These are phyloP conservation scores for Caranx melampygus DNA, from an alignment of 2,113 vertebrate genomes.

Conservation along the genomic window DNA sequence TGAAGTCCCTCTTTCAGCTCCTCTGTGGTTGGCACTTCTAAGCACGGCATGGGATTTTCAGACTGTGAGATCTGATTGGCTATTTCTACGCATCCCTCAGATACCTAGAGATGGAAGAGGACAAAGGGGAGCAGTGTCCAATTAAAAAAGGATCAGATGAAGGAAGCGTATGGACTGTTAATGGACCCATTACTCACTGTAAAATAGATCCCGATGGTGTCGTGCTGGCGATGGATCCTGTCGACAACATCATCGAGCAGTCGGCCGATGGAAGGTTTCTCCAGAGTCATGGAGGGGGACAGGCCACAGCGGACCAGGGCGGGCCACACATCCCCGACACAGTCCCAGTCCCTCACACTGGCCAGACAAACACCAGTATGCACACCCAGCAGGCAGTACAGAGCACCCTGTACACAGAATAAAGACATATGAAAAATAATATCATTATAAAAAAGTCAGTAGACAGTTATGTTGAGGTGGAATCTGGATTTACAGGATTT, in stretches of 20 bases:
- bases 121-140: conserved; percentile 1
- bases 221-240: conserved; percentile 94
- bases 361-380: conserved; percentile 89
- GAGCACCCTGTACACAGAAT: conserved; percentile 86
- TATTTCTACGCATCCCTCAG: conserved; percentile 84
- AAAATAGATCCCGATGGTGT: conserved; percentile 95
- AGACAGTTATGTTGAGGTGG: background rate
- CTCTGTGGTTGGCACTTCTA: conserved; percentile 77
- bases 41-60: conserved; percentile 67
- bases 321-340: conserved; percentile 93
- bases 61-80: conserved; percentile 85
- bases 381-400: conserved; percentile 95
- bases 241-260: conserved; percentile 95
- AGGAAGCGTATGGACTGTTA: background rate
- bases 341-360: conserved; percentile 94
- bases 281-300: conserved; percentile 91
- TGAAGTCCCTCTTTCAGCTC: conserved; percentile 88
- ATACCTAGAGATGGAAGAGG: conserved; percentile 81
- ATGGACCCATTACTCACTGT: conserved; percentile 82
- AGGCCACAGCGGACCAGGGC: conserved; percentile 94
- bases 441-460: background rate
- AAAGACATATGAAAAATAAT: background rate
- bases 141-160: background rate
- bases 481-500: conserved; percentile 1
- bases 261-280: conserved; percentile 93